These are phyloP conservation scores for Macrosoma leucophasiata DNA, from an alignment of 2,888 invertebrate genomes.

Conservation along the genomic window DNA sequence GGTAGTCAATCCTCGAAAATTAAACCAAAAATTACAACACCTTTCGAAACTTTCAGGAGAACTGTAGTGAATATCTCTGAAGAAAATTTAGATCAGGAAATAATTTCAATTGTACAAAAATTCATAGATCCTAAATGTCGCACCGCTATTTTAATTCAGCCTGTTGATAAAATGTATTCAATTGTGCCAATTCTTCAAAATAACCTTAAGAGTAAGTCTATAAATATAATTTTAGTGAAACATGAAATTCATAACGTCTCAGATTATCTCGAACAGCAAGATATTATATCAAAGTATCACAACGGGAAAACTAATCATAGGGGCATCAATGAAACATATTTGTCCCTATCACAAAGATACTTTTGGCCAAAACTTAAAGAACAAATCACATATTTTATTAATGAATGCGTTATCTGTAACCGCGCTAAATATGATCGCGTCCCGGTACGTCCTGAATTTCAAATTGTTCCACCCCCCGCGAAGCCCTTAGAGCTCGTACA, in stretches of 20 bases:
- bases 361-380: slow-evolving; percentile 6
- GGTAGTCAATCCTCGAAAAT: slow-evolving; percentile 23
- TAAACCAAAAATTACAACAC: slow-evolving; percentile 8
- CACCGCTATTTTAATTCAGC: slow-evolving; percentile 1
- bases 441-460: slow-evolving; percentile 6
- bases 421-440: slow-evolving; percentile 14
- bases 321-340: slow-evolving; percentile 22
- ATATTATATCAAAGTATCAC: slow-evolving; percentile 25
- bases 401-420: slow-evolving; percentile 6
- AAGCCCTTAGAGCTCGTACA: slow-evolving; percentile 12
- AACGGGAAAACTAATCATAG: slow-evolving; percentile 28
- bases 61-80: neutral
- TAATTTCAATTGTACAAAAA: slow-evolving; percentile 2
- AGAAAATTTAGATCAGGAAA: neutral
- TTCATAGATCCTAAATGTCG: slow-evolving; percentile 1
- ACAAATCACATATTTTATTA: slow-evolving; percentile 9
- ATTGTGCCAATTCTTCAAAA: slow-evolving; percentile 23
- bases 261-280: slow-evolving; percentile 12
- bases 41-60: neutral
- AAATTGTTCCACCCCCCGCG: slow-evolving; percentile 6
- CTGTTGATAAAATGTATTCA: slow-evolving; percentile 1
- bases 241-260: slow-evolving; percentile 15
- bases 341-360: slow-evolving; percentile 13
- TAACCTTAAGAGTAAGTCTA: slow-evolving; percentile 20
- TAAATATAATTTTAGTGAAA: slow-evolving; percentile 22